These are phyloP conservation scores for Palloptera scutellata DNA, from an alignment of 2,888 invertebrate species.

Conservation along the genomic window DNA sequence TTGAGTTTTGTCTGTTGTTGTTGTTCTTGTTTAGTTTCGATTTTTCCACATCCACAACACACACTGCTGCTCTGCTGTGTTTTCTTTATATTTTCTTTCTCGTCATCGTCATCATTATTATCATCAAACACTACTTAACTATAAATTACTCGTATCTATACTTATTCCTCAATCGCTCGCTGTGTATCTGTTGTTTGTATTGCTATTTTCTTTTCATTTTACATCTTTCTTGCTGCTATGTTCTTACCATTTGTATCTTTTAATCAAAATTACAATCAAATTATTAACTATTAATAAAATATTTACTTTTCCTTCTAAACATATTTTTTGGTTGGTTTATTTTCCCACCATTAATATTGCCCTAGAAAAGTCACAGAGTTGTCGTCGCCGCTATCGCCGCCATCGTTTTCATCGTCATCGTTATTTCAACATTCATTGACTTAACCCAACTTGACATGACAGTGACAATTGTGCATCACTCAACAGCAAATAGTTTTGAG, in stretches of 20 bases:
- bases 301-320: no score
- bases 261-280: no score
- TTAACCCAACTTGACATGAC: neutral
- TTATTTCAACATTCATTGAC: no score
- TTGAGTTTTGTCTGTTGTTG: conserved; percentile 1
- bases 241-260: no score
- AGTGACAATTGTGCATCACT: conserved; percentile 3
- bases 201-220: neutral
- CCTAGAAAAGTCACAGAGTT: no score
- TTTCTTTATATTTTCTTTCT: no score
- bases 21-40: conserved; percentile 30
- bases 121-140: neutral
- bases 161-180: conserved; percentile 13
- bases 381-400: no score
- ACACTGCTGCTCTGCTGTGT: neutral
- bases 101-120: no score
- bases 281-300: no score
- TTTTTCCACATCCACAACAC: conserved; percentile 21
- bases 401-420: no score
- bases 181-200: neutral
- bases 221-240: neutral
- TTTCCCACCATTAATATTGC: no score
- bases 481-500: neutral
- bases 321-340: no score
- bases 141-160: neutral